Evolutionary conservation across 2,797 vertebrate genomes (phyloP), one percentile per base, ranked within the genome.

Genomic region (Anguilla obscura): DNA sequence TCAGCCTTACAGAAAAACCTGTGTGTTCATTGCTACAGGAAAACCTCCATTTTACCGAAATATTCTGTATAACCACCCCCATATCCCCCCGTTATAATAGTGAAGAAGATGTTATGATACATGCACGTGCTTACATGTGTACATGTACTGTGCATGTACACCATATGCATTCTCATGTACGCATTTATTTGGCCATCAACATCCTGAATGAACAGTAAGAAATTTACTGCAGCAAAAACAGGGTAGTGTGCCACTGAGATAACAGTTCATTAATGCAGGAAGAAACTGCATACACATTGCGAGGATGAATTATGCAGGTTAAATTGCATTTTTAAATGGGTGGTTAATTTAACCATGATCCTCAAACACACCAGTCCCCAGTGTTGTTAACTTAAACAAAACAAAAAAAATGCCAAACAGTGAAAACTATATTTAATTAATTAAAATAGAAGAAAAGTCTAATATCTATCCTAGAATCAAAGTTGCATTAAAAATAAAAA

Each of bases 241-340:
- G 10, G 2, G 12, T 48, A 18, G 24, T 54, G 50, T 84, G 24
- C 1, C 50, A 84, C 6, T 52, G 10, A 58, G 50, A 84, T 58
- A 84, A 27, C 52, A 30, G 56, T 30, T 50, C 50, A 83, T 83
- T 52, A 83, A 83, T 21, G 80, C 80, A 83, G 8, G 50, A 50
- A 52, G 6, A n/a, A n/a, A 30, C n/a, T 2, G n/a, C 24, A 83
- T 10, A 52, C 40, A 52, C 48, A 9, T 27, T 83, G 8, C n/a
- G 48, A 40, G 48, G 40, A 48, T 50, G 80, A 24, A 24, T 83
- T 50, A 24, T 83, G 24, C 5, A 83, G 80, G 80, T 50, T 40
- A 83, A 83, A n/a, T 27, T 79, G 1, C 21, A 14, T 79, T 40
- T 79, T 40, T 40, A 79, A 45, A 45, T 45, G 4, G 3, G 24